Base-by-base conservation (phyloP, 2,797 vertebrate species). In the Enteromius argenteus region DNA sequence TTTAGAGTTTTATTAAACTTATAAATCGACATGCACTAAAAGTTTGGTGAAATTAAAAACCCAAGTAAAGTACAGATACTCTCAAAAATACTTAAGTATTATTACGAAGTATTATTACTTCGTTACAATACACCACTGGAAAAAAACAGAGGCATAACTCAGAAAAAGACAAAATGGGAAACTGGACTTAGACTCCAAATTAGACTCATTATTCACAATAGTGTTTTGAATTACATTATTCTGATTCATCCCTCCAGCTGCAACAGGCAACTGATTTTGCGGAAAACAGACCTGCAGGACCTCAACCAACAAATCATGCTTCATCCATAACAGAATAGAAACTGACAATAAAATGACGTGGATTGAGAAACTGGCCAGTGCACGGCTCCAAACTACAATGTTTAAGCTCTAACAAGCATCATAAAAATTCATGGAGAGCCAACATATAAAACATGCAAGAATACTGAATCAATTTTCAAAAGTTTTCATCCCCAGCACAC, bases 71-170 rank as follows among this genome's bases (percentile, higher is more conserved):
- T 3, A 35, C 39, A 7, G 39, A 39, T 4, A 35, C 35, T 35
- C 35, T 35, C 35, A 39, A 39, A 39, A 39, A 39, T 35, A 35
- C 35, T 35, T 35, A 35, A 42, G 42, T 42, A 42, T 2, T 42
- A 11, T 44, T 2, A 44, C 42, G 3, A 44, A 44, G 11, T 44
- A 44, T 44, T 11, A 44, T 44, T 44, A 11, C 11, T 11, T 44
- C 11, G 11, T 44, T 44, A 44, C 42, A 44, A 44, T 44, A 44
- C 42, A 44, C 42, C 3, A 13, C 11, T 44, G 39, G 37, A 5
- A 11, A 44, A 44, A 58, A 92, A 94, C 90, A 92, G 1, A 88
- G 90, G 23, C 87, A 90, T 94, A 88, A 94, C n/a, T 88, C 32
- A 71, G 7, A 81, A 30, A 73, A 60, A 77, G 37, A 23, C 8